A percentile compares a stretch with the other conserved stretches of the same genome.
Evolutionary conservation across 2,113 vertebrate genomes (phyloP).

Genomic region (Corythornis cristatus): DNA sequence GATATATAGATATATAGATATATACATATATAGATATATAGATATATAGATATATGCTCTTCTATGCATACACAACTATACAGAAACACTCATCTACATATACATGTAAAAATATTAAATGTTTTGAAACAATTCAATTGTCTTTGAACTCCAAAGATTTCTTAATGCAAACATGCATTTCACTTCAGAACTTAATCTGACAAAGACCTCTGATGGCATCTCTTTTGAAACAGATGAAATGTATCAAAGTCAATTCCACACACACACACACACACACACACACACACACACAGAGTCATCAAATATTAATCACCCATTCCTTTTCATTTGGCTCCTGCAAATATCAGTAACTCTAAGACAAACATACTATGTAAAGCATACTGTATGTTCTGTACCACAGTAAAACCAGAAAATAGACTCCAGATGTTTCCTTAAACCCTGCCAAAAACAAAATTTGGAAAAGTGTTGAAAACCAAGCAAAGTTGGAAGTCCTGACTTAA

Average conservation of each 20-base stretch:
- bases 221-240: neutral
- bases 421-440: constrained; percentile 54
- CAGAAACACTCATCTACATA: neutral
- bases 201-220: neutral
- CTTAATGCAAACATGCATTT: neutral
- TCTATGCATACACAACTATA: rapidly evolving
- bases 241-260: neutral
- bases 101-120: neutral
- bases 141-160: neutral
- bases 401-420: constrained; percentile 52
- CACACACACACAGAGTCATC: neutral
- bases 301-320: neutral
- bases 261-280: neutral
- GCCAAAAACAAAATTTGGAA: neutral
- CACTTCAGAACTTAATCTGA: neutral
- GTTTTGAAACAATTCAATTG: neutral
- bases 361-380: neutral
- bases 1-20: too few species aligned
- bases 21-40: too few species aligned
- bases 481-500: neutral
- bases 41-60: too few species aligned
- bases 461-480: constrained; percentile 25
- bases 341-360: neutral
- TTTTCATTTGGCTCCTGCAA: neutral
- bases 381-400: neutral